Evolutionary conservation across 2,113 vertebrate species (phyloP).

Genomic region (Hyaena hyaena): DNA sequence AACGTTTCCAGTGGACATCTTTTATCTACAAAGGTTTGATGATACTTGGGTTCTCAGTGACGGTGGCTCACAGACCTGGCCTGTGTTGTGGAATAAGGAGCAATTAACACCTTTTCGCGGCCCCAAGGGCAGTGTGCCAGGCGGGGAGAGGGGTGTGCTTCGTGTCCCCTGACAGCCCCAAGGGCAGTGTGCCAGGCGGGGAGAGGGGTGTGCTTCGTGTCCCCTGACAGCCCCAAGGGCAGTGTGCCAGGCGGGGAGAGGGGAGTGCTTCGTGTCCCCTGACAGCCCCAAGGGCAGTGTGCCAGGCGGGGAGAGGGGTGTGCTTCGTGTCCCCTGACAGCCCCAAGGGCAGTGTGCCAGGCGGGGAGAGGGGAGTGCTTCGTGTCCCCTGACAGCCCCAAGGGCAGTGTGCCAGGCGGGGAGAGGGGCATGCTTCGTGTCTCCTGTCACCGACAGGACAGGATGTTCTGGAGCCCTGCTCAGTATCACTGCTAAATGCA

Average conservation of each 20-base stretch:
- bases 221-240: no score
- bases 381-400: no score
- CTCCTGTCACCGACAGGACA: neutral
- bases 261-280: neutral
- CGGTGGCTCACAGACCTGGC: neutral
- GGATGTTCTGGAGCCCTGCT: neutral
- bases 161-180: no score
- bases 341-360: rapidly evolving
- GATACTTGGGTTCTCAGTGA: conserved; percentile 54
- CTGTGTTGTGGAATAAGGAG: neutral
- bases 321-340: neutral
- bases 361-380: neutral
- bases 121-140: rapidly evolving
- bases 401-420: no score
- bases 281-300: rapidly evolving
- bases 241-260: no score
- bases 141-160: neutral
- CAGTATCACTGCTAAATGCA: neutral
- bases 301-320: neutral
- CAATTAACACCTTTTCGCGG: neutral
- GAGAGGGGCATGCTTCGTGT: neutral
- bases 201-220: neutral
- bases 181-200: neutral
- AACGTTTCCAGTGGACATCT: conserved; percentile 96
- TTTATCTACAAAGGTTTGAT: conserved; percentile 96